These are phyloP conservation scores for Sitodiplosis mosellana DNA, from an alignment of 1,140 invertebrate species.

Conservation along the genomic window DNA sequence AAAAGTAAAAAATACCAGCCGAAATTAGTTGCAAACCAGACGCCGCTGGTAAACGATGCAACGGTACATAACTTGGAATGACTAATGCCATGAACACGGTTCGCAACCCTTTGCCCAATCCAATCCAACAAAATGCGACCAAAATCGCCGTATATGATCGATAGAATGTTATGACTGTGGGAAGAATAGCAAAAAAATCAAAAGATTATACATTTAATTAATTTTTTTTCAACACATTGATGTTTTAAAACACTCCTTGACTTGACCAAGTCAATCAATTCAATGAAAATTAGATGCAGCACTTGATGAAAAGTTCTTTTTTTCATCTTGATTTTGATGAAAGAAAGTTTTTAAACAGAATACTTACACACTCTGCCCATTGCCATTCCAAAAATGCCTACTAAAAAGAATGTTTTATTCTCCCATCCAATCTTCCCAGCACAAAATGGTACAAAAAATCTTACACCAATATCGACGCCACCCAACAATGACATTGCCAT, in stretches of 20 bases:
- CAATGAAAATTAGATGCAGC: no score
- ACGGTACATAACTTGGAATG: slow-evolving; percentile 40
- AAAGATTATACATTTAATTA: no score
- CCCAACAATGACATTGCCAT: slow-evolving; percentile 38
- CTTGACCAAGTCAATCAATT: no score
- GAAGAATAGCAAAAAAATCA: slow-evolving; percentile 2
- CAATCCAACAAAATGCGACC: slow-evolving; percentile 35
- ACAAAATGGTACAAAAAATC: slow-evolving; percentile 40
- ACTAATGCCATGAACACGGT: slow-evolving; percentile 47
- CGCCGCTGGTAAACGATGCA: slow-evolving; percentile 38
- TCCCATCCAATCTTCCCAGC: slow-evolving; percentile 41
- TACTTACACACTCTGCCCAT: slow-evolving; percentile 39
- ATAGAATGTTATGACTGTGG: slow-evolving; percentile 29
- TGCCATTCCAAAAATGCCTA: slow-evolving; percentile 42
- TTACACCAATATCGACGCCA: slow-evolving; percentile 33
- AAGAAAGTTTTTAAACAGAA: not conserved
- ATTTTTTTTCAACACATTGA: no score
- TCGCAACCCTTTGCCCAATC: slow-evolving; percentile 38
- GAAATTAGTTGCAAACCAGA: slow-evolving; percentile 39
- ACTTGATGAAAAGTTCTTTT: no score
- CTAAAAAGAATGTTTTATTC: slow-evolving; percentile 44
- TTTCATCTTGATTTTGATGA: no score
- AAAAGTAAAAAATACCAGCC: slow-evolving; percentile 34
- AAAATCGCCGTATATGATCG: slow-evolving; percentile 26
- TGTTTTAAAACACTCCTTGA: no score